Evolutionary conservation across 2,113 vertebrate genomes (phyloP).

Genomic region (Poecilia latipinna): DNA sequence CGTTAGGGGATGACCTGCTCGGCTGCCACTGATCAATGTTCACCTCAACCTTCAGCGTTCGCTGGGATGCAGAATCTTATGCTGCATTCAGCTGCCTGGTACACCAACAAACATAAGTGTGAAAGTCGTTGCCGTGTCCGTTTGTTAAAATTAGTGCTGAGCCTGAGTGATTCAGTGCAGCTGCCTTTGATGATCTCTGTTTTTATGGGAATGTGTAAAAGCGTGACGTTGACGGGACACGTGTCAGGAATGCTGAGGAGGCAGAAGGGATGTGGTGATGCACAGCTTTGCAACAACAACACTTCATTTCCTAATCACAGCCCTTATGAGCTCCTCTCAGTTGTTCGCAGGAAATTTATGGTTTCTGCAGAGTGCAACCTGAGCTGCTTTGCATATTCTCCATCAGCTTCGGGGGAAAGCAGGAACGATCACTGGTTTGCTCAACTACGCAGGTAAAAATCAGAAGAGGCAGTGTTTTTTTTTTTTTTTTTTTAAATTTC

Average conservation of each 20-base stretch:
- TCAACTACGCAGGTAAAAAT: conserved; percentile 42
- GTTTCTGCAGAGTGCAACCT: conserved; percentile 57
- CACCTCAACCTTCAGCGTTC: conserved; percentile 62
- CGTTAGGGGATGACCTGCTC: conserved; percentile 35
- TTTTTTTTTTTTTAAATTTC: not conserved
- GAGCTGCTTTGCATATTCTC: conserved; percentile 69
- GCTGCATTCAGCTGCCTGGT: conserved; percentile 11
- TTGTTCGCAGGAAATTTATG: conserved; percentile 63
- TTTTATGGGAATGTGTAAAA: conserved; percentile 56
- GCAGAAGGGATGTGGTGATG: conserved; percentile 46
- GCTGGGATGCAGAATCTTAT: conserved; percentile 25
- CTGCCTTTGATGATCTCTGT: conserved; percentile 61
- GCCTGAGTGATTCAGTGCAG: conserved; percentile 35
- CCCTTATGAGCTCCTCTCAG: conserved; percentile 36
- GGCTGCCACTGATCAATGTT: conserved; percentile 60
- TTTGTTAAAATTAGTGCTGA: conserved; percentile 33
- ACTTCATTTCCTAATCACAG: conserved; percentile 33
- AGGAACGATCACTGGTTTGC: conserved; percentile 47
- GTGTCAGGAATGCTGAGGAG: conserved; percentile 66
- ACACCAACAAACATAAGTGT: not conserved
- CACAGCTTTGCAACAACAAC: conserved; percentile 23
- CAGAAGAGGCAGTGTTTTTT: not conserved
- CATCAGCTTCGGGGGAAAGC: conserved; percentile 27
- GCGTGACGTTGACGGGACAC: conserved; percentile 46
- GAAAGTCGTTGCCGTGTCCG: conserved; percentile 12